These are phyloP conservation scores for Brachyrhaphis roseni DNA, from an alignment of 2,797 vertebrate species.

Conservation along the genomic window DNA sequence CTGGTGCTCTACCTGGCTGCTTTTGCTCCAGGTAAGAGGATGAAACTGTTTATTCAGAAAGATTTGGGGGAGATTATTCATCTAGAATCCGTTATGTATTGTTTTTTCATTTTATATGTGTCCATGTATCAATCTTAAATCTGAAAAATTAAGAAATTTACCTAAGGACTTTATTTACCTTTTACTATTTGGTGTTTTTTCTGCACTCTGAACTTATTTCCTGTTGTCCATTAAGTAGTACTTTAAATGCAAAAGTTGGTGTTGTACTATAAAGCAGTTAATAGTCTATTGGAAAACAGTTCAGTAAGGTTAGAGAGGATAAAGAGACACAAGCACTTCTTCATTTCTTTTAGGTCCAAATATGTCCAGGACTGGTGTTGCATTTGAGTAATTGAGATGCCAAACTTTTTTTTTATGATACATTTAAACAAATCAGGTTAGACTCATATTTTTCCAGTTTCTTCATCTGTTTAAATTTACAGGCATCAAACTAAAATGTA, in stretches of 20 bases:
- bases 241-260: not conserved
- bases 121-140: not conserved
- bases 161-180: not conserved
- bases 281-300: not conserved
- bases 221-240: not conserved
- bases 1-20: constrained; percentile 92
- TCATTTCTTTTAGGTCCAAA: not conserved
- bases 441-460: not conserved
- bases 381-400: not conserved
- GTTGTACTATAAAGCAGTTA: not conserved
- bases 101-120: not conserved
- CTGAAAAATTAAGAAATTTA: not conserved
- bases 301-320: not conserved
- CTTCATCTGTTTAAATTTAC: not conserved
- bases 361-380: not conserved
- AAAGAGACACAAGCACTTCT: not conserved
- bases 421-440: not conserved
- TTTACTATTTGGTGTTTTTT: not conserved
- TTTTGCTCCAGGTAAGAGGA: constrained; percentile 90
- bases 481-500: not conserved
- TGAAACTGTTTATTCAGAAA: not conserved
- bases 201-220: not conserved
- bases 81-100: not conserved
- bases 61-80: not conserved
- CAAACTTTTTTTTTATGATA: not conserved